These are phyloP conservation scores for Tanypteryx hageni DNA, from an alignment of 2,888 invertebrate species.

Conservation along the genomic window DNA sequence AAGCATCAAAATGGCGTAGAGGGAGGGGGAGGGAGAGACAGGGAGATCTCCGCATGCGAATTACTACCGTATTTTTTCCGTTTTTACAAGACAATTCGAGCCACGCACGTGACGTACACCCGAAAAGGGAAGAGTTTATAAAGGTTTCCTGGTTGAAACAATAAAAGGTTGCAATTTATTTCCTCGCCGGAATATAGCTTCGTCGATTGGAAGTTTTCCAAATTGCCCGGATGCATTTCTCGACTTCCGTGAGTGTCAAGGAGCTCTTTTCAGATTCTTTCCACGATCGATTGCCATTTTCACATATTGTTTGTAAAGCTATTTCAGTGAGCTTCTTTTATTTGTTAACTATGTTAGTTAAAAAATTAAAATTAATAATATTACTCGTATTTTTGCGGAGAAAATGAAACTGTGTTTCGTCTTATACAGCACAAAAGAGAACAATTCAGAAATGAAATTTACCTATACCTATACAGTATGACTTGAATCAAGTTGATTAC, in stretches of 20 bases:
- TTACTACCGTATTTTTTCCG: not conserved
- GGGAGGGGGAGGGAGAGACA: too few species aligned
- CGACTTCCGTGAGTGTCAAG: not conserved
- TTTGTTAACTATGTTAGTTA: not conserved
- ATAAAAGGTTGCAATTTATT: not conserved
- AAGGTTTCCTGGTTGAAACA: not conserved
- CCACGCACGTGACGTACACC: too few species aligned
- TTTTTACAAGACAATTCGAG: not conserved
- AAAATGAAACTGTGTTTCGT: too few species aligned
- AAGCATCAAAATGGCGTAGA: too few species aligned
- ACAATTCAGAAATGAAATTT: too few species aligned
- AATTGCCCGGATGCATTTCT: not conserved
- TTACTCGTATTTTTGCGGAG: not conserved
- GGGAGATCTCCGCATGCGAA: not conserved
- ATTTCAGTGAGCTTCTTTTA: not conserved
- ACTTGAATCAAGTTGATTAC: not conserved
- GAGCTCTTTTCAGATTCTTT: not conserved
- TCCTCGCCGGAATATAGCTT: not conserved
- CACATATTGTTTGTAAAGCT: too few species aligned
- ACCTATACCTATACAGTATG: too few species aligned
- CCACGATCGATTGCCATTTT: too few species aligned
- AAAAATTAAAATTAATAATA: not conserved
- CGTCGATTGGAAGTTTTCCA: not conserved
- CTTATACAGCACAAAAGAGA: too few species aligned
- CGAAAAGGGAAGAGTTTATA: not conserved